Evolutionary conservation across 92 coral and sea anemone species (phyloP), one percentile per base, ranked within the genome.

Genomic region (Scolanthus callimorphus): DNA sequence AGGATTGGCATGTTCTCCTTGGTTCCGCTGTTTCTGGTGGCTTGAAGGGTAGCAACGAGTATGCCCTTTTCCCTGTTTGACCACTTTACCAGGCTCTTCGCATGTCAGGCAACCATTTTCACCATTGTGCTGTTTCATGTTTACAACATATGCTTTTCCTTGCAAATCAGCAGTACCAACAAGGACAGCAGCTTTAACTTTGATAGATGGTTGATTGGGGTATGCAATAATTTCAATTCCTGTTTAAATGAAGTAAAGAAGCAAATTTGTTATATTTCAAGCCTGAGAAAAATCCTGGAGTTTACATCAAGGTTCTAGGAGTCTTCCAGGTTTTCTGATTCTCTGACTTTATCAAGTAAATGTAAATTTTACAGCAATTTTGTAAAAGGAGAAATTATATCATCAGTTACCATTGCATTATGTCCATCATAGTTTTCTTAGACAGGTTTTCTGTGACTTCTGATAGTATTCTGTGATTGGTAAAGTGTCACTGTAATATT

Each of bases 111-210:
- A 81, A 11, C 84, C 73, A 49, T 46, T 2, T 47, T 62, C 38
- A 0, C 78, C 84, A 69, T 78, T 78, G 27, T 78, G 84, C n/a
- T 69, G 78, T 0, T 72, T 29, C 84, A 78, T 78, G 17, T 31
- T 20, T 1, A 47, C 4, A 13, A 55, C 56, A 17, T 69, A 70
- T 2, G 71, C 65, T 38, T 77, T 77, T 0, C 76, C 83, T 21
- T 77, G 83, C 4, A 77, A 28, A 22, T 77, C 71, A 39, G 51
- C 24, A 20, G 76, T 51, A 0, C 76, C 76, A n/a, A 76, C 63
- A 3, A 76, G 11, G 0, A 67, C 63, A 17, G 76, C 76, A 53
- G 44, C 71, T 22, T 61, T 77, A 21, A 76, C 74, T 3, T 15
- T 63, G 13, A 75, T 23, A n/a, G 74, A 31, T 23, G 31, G 31